These are phyloP conservation scores for Pogoniulus pusillus DNA, from an alignment of 2,797 vertebrate genomes.

Conservation along the genomic window DNA sequence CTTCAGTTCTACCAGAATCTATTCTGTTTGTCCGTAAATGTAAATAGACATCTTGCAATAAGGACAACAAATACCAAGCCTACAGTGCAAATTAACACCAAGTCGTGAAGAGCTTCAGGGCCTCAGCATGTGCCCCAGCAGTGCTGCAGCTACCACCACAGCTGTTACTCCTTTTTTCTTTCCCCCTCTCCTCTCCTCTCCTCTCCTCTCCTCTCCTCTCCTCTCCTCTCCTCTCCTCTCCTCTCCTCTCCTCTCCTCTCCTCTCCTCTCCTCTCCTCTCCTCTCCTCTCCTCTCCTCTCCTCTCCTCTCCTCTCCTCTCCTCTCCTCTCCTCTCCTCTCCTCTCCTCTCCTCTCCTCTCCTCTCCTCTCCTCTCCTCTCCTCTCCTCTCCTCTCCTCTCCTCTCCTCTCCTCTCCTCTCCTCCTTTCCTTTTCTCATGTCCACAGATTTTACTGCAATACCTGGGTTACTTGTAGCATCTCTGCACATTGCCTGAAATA, in stretches of 20 bases:
- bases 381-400: too few species aligned
- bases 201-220: too few species aligned
- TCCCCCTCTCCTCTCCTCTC: too few species aligned
- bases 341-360: too few species aligned
- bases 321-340: too few species aligned
- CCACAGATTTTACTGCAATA: neutral
- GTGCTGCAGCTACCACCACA: rapidly evolving
- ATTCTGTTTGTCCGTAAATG: neutral
- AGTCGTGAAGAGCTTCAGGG: constrained; percentile 28
- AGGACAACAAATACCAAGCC: neutral
- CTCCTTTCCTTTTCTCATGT: neutral
- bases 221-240: too few species aligned
- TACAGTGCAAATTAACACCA: neutral
- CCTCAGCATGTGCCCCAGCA: neutral
- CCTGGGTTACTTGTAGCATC: neutral
- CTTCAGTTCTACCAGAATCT: neutral
- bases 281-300: too few species aligned
- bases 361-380: too few species aligned
- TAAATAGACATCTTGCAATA: neutral
- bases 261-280: too few species aligned
- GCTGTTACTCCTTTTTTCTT: neutral
- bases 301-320: too few species aligned
- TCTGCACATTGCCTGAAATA: neutral
- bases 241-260: too few species aligned
- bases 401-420: too few species aligned